These are phyloP conservation scores for Sitodiplosis mosellana DNA, from an alignment of 1,140 invertebrate species.

Conservation along the genomic window DNA sequence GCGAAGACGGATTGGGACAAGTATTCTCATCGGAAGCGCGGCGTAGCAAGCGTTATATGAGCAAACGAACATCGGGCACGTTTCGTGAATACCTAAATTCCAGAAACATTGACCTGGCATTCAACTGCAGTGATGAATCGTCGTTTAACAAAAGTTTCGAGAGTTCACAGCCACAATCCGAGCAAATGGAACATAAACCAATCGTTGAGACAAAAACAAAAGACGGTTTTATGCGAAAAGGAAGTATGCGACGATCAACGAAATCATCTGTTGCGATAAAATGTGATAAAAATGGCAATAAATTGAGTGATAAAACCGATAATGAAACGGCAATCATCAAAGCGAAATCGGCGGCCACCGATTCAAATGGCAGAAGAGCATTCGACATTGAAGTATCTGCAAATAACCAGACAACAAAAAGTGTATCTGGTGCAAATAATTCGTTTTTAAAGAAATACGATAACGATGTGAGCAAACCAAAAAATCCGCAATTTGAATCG, in stretches of 20 bases:
- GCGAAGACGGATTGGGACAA: background rate
- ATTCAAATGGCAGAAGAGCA: too few species aligned
- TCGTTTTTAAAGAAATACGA: background rate
- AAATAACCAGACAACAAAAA: too few species aligned
- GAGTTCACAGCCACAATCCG: too few species aligned
- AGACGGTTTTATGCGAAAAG: too few species aligned
- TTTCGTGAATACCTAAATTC: slow-evolving; percentile 21
- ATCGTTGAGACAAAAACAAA: too few species aligned
- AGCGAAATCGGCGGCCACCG: slow-evolving; percentile 5
- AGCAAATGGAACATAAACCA: too few species aligned
- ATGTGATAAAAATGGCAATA: slow-evolving; percentile 7
- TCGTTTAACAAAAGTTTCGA: too few species aligned
- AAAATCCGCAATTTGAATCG: slow-evolving; percentile 25
- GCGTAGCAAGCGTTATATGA: slow-evolving; percentile 21
- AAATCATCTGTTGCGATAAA: too few species aligned
- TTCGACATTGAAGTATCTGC: too few species aligned
- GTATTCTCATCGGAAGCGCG: slow-evolving; percentile 10
- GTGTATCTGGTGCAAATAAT: background rate
- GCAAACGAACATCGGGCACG: slow-evolving; percentile 19
- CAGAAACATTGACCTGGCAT: slow-evolving; percentile 8
- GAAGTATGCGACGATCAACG: too few species aligned
- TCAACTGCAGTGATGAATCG: too few species aligned
- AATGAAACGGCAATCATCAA: slow-evolving; percentile 1
- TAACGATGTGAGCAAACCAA: slow-evolving; percentile 9
- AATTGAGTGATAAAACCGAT: slow-evolving; percentile 9